Percentiles rank a stretch among this genome's conserved stretches.
Conservation (phyloP, 2,113 vertebrate species). For the Phodopus roborovskii region DNA sequence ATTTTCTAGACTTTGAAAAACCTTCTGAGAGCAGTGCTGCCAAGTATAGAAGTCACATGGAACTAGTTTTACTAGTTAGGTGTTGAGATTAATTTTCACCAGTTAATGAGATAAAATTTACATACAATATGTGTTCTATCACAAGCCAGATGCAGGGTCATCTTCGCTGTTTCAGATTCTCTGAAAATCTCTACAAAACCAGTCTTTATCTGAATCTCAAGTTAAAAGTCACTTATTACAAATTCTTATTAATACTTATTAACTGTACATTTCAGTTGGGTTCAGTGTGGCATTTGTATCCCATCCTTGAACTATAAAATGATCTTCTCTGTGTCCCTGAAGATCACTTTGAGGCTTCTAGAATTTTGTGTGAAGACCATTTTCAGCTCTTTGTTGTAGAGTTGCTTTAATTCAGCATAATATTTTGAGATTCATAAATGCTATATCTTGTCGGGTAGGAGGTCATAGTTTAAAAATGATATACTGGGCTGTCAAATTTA, state of each 20-base stretch:
- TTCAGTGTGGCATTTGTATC: not conserved
- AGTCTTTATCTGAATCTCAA: not conserved
- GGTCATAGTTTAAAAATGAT: not conserved
- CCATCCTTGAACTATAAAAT: not conserved
- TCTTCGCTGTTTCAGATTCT: not conserved
- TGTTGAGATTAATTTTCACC: constrained; percentile 26
- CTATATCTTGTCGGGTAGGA: not conserved
- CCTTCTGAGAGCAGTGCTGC: not conserved
- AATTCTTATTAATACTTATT: not conserved
- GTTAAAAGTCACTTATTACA: not conserved
- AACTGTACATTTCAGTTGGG: not conserved
- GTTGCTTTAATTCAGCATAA: not conserved
- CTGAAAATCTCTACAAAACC: not conserved
- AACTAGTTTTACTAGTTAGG: not conserved
- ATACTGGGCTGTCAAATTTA: not conserved
- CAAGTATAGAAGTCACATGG: not conserved
- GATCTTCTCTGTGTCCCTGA: not conserved
- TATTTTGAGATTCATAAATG: not conserved
- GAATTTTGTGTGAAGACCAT: not conserved
- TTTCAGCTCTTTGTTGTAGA: not conserved
- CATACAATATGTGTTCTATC: not conserved
- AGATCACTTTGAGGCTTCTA: not conserved
- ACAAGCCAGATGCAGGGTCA: not conserved
- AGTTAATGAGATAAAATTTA: constrained; percentile 7
- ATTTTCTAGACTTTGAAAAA: not conserved